These are phyloP conservation scores for Caerostris darwini DNA, from an alignment of 1,140 invertebrate genomes.

Conservation along the genomic window DNA sequence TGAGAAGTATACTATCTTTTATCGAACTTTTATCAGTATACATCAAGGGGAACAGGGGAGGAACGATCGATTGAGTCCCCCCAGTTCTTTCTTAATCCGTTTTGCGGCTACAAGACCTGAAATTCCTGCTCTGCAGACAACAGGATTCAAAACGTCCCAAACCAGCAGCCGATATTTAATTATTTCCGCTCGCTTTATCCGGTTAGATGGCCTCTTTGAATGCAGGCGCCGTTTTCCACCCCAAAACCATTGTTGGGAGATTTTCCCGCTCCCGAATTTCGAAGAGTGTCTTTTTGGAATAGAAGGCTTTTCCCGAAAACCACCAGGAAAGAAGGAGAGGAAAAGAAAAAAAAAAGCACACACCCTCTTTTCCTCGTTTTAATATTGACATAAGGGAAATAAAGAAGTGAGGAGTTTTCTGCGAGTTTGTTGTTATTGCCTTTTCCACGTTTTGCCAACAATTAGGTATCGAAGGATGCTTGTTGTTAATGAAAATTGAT, in stretches of 20 bases:
- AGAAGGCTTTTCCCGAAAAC: too few species aligned
- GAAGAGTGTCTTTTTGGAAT: not conserved
- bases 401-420: conserved; percentile 18
- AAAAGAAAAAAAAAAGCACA: not conserved
- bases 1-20: conserved; percentile 7
- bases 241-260: conserved; percentile 3
- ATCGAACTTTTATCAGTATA: conserved; percentile 43
- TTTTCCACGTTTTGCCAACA: not conserved
- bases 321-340: not conserved
- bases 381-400: conserved; percentile 35
- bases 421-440: not conserved
- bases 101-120: conserved; percentile 37
- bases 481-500: conserved; percentile 24
- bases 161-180: conserved; percentile 68
- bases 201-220: conserved; percentile 65
- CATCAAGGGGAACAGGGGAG: not conserved
- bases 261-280: conserved; percentile 11
- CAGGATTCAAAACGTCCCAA: conserved; percentile 60
- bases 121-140: conserved; percentile 42
- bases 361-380: not conserved
- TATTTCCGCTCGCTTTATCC: conserved; percentile 69
- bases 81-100: conserved; percentile 20
- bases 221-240: conserved; percentile 48
- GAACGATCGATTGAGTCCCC: not conserved
- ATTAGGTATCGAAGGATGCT: not conserved